Percentiles rank a stretch among this genome's conserved stretches.
phyloP scores from a whole-genome alignment of 2,113 vertebrate genomes.

The Phoenicopterus ruber region DNA sequence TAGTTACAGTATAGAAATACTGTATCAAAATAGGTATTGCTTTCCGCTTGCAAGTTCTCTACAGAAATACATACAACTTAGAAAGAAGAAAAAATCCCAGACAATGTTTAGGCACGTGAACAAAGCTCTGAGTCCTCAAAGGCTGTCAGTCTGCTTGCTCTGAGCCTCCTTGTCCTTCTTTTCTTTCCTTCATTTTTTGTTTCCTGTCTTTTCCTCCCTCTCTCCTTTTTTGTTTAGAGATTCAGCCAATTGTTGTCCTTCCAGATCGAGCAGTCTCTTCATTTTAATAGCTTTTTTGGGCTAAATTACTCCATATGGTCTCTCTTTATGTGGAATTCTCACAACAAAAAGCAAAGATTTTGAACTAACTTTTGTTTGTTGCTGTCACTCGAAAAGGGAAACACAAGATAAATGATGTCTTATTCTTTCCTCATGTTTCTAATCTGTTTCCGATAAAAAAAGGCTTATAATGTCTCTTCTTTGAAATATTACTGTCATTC shows the following conservation, averaged over 20 bases:
- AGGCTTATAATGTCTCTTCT: neutral
- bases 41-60: neutral
- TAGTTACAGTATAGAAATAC: neutral
- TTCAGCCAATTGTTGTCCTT: neutral
- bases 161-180: neutral
- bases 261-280: neutral
- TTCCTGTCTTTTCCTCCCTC: neutral
- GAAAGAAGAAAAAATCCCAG: neutral
- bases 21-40: neutral
- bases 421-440: slow-evolving; percentile 3
- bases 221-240: neutral
- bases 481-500: neutral
- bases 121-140: neutral
- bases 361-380: slow-evolving; percentile 5
- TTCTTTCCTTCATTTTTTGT: neutral
- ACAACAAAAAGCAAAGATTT: neutral
- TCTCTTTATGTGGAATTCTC: neutral
- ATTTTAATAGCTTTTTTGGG: neutral
- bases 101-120: neutral
- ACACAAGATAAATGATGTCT: slow-evolving; percentile 29
- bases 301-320: slow-evolving; percentile 8
- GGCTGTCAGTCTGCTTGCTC: neutral
- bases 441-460: neutral
- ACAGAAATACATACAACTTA: neutral
- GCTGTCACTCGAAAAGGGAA: neutral